phyloP scores from a whole-genome alignment of 2,888 invertebrate genomes.

The Norana najaformis region DNA sequence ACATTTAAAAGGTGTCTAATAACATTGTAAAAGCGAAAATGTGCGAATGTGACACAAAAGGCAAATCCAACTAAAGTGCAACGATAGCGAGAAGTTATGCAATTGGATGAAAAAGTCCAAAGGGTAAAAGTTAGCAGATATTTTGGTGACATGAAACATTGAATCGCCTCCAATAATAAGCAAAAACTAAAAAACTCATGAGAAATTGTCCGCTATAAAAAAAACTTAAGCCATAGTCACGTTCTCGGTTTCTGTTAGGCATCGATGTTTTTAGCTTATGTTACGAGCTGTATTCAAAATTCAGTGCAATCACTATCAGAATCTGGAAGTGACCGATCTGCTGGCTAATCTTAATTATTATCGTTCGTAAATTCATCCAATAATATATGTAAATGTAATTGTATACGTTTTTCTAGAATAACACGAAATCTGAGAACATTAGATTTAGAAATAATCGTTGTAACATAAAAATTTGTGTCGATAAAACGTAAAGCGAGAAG shows the following conservation, averaged over 20 bases:
- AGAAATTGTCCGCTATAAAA: not conserved
- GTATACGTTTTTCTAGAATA: no score
- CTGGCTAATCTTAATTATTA: no score
- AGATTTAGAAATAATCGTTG: not conserved
- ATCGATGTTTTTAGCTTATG: no score
- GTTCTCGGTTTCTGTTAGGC: no score
- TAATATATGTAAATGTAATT: no score
- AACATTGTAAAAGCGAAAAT: not conserved
- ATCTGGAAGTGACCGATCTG: no score
- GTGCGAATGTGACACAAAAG: not conserved
- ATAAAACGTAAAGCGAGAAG: not conserved
- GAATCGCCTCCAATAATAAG: not conserved
- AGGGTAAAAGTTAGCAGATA: no score
- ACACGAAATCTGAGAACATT: not conserved
- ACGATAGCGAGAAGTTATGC: not conserved
- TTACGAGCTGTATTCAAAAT: not conserved
- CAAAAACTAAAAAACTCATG: not conserved
- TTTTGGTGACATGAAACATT: no score
- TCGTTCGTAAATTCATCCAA: no score
- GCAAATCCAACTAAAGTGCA: not conserved
- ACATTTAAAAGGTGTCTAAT: not conserved
- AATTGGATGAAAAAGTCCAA: not conserved
- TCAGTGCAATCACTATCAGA: not conserved
- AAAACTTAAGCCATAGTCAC: not conserved
- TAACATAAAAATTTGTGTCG: not conserved